Percentiles rank a stretch among this genome's conserved stretches.
Evolutionary conservation across 2,888 invertebrate species (phyloP).

Genomic region (Lutraria lutraria): DNA sequence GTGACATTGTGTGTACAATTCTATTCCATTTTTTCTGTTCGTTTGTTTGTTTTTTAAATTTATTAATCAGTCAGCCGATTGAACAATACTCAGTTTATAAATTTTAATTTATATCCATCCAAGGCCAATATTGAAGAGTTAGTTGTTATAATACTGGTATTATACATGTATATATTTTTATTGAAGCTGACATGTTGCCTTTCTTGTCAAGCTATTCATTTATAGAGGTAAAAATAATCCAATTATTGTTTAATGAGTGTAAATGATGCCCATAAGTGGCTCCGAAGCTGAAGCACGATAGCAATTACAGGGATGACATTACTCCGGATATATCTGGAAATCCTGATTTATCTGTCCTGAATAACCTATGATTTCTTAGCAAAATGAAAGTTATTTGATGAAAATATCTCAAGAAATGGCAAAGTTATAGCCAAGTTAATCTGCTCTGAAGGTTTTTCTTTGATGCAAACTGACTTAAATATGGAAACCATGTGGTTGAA

Average conservation of each 20-base stretch:
- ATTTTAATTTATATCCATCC: too few relatives aligned
- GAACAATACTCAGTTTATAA: neutral
- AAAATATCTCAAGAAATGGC: too few relatives aligned
- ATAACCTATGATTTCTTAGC: too few relatives aligned
- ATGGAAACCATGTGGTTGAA: too few relatives aligned
- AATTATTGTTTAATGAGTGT: neutral
- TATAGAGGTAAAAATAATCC: neutral
- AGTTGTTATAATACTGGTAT: neutral
- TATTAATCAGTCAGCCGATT: neutral
- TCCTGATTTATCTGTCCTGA: neutral
- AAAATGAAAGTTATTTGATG: too few relatives aligned
- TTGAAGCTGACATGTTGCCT: neutral
- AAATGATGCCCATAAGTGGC: neutral
- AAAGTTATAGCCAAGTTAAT: too few relatives aligned
- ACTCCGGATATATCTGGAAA: neutral
- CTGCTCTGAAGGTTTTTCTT: too few relatives aligned
- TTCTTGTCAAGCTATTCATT: neutral
- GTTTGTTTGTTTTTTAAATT: neutral
- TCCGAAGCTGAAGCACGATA: neutral
- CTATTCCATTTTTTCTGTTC: neutral
- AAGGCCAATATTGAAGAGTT: neutral
- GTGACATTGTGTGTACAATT: neutral
- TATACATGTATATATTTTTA: neutral
- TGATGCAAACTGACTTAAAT: too few relatives aligned
- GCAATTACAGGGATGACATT: neutral